Evolutionary conservation across 2,113 vertebrate species (phyloP).

Genomic region (Salvelinus alpinus): DNA sequence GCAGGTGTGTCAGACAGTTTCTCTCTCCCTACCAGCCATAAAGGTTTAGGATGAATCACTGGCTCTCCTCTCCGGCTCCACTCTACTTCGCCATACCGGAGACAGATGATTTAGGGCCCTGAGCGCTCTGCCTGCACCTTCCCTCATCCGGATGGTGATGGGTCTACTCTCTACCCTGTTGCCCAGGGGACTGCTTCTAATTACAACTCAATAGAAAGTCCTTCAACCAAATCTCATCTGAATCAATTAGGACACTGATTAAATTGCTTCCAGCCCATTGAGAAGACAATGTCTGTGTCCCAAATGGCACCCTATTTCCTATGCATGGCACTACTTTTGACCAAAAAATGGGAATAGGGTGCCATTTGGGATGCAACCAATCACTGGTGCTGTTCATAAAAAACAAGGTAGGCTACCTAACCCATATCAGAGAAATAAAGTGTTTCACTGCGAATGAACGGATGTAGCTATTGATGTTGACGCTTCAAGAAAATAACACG

Average conservation of each 20-base stretch:
- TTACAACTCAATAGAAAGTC: slow-evolving; percentile 72
- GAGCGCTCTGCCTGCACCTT: not conserved
- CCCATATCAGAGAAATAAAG: too few species aligned
- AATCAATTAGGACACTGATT: slow-evolving; percentile 80
- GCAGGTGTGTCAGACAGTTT: slow-evolving; percentile 31
- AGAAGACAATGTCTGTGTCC: slow-evolving; percentile 50
- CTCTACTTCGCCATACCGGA: not conserved
- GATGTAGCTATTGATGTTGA: slow-evolving; percentile 22
- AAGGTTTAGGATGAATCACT: slow-evolving; percentile 24
- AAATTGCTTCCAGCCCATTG: slow-evolving; percentile 70
- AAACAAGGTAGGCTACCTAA: too few species aligned
- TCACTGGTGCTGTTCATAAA: not conserved
- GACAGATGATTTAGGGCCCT: not conserved
- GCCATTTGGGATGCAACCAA: too few species aligned
- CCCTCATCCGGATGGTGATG: slow-evolving; percentile 18
- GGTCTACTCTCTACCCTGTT: slow-evolving; percentile 51
- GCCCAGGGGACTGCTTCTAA: slow-evolving; percentile 55
- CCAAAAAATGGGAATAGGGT: too few species aligned
- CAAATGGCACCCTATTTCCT: slow-evolving; percentile 38
- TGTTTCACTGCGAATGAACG: not conserved
- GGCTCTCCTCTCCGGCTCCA: not conserved
- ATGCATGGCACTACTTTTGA: not conserved
- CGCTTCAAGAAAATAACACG: slow-evolving; percentile 17
- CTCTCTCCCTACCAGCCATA: slow-evolving; percentile 20
- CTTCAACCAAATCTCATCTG: slow-evolving; percentile 74